Evolutionary conservation across 2,888 invertebrate species (phyloP).

Genomic region (Ormyrus thymus): DNA sequence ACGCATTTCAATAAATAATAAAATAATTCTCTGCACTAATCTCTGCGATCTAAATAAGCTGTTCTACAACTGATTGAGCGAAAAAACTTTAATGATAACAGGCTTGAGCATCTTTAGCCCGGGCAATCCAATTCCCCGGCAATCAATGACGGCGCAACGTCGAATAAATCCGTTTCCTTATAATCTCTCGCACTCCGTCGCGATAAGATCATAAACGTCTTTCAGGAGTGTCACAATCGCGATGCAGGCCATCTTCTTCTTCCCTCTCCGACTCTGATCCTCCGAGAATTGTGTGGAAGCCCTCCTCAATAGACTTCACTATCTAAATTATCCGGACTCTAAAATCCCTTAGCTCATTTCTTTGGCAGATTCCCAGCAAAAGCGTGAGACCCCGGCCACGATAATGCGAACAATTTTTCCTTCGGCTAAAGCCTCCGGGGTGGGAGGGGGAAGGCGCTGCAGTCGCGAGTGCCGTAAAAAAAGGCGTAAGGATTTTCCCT

Average conservation of each 20-base stretch:
- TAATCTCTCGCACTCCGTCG: constrained; percentile 17
- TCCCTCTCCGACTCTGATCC: constrained; percentile 8
- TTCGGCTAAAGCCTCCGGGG: constrained; percentile 19
- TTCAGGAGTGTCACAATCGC: constrained; percentile 22
- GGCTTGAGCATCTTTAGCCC: not conserved
- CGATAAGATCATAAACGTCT: constrained; percentile 44
- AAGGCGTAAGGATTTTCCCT: constrained; percentile 41
- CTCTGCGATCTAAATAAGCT: too few relatives aligned
- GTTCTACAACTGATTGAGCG: too few relatives aligned
- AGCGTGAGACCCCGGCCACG: constrained; percentile 22
- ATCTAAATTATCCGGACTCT: constrained; percentile 51
- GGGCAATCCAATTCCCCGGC: not conserved
- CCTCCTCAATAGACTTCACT: constrained; percentile 36
- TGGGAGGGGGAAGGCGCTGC: not conserved
- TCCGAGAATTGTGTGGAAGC: constrained; percentile 17
- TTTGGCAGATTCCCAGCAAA: constrained; percentile 46
- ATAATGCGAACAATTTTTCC: constrained; percentile 52
- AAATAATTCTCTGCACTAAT: too few relatives aligned
- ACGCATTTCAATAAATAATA: too few relatives aligned
- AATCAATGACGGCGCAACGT: constrained; percentile 18
- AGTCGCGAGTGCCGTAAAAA: constrained; percentile 9
- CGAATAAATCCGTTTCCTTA: constrained; percentile 29
- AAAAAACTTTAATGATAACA: not conserved
- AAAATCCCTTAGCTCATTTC: constrained; percentile 50
- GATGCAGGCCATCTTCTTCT: not conserved